Conservation (phyloP, 2,113 vertebrate genomes). For the Harpagus bidentatus region DNA sequence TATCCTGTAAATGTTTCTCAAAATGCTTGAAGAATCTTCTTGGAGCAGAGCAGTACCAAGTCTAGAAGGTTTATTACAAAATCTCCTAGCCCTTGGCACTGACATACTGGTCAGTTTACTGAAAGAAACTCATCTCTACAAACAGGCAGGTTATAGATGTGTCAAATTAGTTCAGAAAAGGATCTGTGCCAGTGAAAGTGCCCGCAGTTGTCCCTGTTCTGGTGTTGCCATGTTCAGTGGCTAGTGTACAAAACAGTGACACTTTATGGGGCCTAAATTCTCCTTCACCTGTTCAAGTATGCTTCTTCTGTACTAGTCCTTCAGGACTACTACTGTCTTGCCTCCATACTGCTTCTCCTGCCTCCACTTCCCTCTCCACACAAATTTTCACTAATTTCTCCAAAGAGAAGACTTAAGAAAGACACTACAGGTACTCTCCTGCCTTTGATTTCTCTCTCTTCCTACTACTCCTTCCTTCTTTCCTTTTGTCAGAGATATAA, state of each 20-base stretch:
- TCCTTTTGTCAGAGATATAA: not conserved
- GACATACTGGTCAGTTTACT: not conserved
- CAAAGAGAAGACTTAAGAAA: not conserved
- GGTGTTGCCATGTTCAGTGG: not conserved
- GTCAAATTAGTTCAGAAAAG: not conserved
- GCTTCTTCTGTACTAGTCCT: not conserved
- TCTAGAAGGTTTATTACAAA: not conserved
- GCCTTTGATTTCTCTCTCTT: not conserved
- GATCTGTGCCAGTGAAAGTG: not conserved
- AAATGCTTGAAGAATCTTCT: not conserved
- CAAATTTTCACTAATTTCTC: not conserved
- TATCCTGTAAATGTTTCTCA: not conserved
- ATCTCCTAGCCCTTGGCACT: not conserved
- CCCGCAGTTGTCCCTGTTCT: not conserved
- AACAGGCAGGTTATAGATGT: not conserved
- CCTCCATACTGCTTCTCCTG: not conserved
- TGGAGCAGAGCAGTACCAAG: not conserved
- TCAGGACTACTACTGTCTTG: not conserved
- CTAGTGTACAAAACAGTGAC: accelerated
- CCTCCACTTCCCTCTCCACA: not conserved
- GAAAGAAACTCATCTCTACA: not conserved
- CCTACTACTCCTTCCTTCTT: not conserved
- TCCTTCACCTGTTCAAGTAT: not conserved
- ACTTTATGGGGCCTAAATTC: not conserved
- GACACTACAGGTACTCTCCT: not conserved